These are phyloP conservation scores for Microtus oregoni DNA, from an alignment of 2,113 vertebrate genomes.

Conservation along the genomic window DNA sequence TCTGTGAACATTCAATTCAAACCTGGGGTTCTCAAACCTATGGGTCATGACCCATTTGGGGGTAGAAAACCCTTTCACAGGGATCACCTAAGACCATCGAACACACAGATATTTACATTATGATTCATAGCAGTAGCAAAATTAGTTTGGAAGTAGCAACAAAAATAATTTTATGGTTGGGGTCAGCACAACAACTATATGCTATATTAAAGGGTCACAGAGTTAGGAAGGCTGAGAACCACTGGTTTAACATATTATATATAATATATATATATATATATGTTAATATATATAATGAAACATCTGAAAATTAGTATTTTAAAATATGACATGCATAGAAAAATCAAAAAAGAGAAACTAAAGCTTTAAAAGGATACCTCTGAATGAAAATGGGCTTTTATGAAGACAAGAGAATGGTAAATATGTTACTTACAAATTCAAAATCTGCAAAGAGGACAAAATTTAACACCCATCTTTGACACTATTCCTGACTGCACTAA, in stretches of 20 bases:
- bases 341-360: conserved; percentile 18
- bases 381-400: conserved; percentile 13
- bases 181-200: too few species aligned
- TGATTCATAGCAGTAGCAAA: too few species aligned
- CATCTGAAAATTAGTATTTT: not conserved
- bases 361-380: conserved; percentile 9
- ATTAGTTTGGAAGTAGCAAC: too few species aligned
- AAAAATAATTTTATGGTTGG: too few species aligned
- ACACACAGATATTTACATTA: too few species aligned
- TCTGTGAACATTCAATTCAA: not conserved
- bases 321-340: conserved; percentile 30
- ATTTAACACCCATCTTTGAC: not conserved
- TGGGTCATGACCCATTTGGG: too few species aligned
- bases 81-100: too few species aligned
- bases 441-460: conserved; percentile 27
- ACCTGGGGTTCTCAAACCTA: too few species aligned
- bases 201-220: too few species aligned
- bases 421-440: not conserved
- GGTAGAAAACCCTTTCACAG: too few species aligned
- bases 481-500: not conserved
- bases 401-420: not conserved
- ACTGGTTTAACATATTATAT: not conserved
- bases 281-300: not conserved
- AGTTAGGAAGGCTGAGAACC: too few species aligned
- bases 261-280: too few species aligned